Evolutionary conservation across 2,888 invertebrate genomes (phyloP).

Genomic region (Epinotia demarniana): DNA sequence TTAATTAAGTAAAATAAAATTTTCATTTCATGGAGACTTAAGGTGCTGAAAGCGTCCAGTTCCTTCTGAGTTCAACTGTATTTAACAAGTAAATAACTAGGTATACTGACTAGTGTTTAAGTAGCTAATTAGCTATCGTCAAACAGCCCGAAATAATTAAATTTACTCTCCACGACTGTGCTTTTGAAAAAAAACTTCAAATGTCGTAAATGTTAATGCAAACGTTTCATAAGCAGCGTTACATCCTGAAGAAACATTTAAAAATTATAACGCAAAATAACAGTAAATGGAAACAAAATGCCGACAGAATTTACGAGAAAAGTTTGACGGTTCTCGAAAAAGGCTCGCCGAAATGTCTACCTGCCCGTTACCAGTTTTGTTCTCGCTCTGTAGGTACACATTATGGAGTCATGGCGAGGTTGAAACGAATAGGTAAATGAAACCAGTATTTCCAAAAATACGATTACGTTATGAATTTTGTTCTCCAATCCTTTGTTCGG

Average conservation of each 20-base stretch:
- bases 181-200: not conserved
- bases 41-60: too few relatives aligned
- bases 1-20: too few relatives aligned
- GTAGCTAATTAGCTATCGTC: not conserved
- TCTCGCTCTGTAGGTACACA: conserved; percentile 3
- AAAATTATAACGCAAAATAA: conserved; percentile 37
- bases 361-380: conserved; percentile 31
- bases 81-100: not conserved
- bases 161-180: not conserved
- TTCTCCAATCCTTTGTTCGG: too few relatives aligned
- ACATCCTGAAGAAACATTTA: conserved; percentile 25
- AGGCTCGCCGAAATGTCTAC: conserved; percentile 25
- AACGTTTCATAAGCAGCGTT: conserved; percentile 3
- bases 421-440: not conserved
- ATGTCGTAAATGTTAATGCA: not conserved
- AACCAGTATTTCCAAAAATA: not conserved
- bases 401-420: conserved; percentile 21
- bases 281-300: conserved; percentile 41
- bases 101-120: not conserved
- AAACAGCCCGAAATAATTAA: too few relatives aligned
- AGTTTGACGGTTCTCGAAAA: conserved; percentile 34
- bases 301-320: conserved; percentile 44
- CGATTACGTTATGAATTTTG: not conserved
- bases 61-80: not conserved
- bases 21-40: too few relatives aligned